These are phyloP conservation scores for Peromyscus attwateri DNA, from an alignment of 2,797 vertebrate genomes.

Conservation along the genomic window DNA sequence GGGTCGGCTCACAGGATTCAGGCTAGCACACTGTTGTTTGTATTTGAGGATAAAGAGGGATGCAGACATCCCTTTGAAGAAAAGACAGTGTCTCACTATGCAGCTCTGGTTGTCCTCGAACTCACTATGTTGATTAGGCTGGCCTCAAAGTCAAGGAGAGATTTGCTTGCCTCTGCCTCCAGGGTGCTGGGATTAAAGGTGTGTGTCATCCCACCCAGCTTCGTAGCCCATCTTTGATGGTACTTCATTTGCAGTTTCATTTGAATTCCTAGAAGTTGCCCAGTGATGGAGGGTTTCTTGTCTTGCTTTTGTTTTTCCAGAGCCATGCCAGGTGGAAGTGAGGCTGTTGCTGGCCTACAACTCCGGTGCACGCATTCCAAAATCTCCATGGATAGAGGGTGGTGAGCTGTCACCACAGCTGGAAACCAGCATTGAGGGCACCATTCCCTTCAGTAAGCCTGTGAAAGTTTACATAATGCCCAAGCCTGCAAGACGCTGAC, in stretches of 20 bases:
- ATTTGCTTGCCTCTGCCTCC: background rate
- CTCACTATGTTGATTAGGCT: background rate
- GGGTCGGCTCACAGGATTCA: background rate
- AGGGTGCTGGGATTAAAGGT: background rate
- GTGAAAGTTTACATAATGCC: conserved; percentile 99
- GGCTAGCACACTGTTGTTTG: background rate
- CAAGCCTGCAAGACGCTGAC: conserved; percentile 95
- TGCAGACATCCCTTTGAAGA: background rate
- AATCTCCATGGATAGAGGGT: conserved; percentile 91
- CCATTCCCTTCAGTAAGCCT: conserved; percentile 95
- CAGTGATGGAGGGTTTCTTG: background rate
- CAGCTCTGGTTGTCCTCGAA: background rate
- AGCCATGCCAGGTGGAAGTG: conserved; percentile 97
- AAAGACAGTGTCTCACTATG: background rate
- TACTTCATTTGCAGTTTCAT: conserved; percentile 37
- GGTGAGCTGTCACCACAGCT: conserved; percentile 88
- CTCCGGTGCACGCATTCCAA: conserved; percentile 85
- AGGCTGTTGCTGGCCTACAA: conserved; percentile 95
- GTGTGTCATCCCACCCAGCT: background rate
- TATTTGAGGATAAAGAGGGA: background rate
- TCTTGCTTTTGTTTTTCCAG: conserved; percentile 85
- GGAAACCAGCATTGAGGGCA: conserved; percentile 93
- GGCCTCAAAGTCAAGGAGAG: background rate
- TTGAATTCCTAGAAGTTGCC: background rate
- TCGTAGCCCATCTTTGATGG: background rate